Evolutionary conservation across 1,140 invertebrate genomes (phyloP), one percentile per base, ranked within the genome.

Genomic region (Pseudomyrmex concolor): DNA sequence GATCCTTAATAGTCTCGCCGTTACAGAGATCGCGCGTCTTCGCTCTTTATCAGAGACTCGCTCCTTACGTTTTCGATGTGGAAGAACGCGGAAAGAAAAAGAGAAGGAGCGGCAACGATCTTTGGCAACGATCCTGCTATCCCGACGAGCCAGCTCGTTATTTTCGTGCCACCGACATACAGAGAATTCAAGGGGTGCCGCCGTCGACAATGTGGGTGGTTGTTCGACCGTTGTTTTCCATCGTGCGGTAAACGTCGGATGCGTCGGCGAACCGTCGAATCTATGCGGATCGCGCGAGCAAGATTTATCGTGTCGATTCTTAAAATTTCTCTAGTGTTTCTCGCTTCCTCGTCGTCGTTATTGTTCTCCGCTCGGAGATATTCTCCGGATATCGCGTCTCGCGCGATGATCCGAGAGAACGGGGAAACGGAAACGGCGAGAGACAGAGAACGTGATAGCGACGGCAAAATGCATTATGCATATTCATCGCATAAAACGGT

Each of bases 211-310:
- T 67, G 51, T 55, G 76, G 54, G 51, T 55, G 76, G 54, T 80
- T 70, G 51, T 84, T 76, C 83, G 60, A 22, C 55, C 73, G 78
- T 60, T 89, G 86, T 88, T 90, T 89, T 88, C 88, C 81, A 88
- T 86, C 74, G 82, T 86, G 80, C 78, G 84, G 86, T 90, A 88
- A 90, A 90, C 85, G 88, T 78, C 80, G 84, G 77, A 90, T 88
- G 72, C 71, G 50, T 77, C 62, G 60, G 66, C 77, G 84, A 78
- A 83, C 76, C 57, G 57, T 10, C 66, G 82, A 84, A 84, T 76
- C 66, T 48, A 71, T 84, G 72, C 74, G 67, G 17, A 48, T 81
- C 3, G 22, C 34, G 50, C n/a, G 15, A 86, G 80, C n/a, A 13
- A 86, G 80, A 87, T 87, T 87, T 87, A 87, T 87, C 80, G 72